Evolutionary conservation across 2,797 vertebrate genomes (phyloP).

Genomic region (Amblyopsis hoosieri): DNA sequence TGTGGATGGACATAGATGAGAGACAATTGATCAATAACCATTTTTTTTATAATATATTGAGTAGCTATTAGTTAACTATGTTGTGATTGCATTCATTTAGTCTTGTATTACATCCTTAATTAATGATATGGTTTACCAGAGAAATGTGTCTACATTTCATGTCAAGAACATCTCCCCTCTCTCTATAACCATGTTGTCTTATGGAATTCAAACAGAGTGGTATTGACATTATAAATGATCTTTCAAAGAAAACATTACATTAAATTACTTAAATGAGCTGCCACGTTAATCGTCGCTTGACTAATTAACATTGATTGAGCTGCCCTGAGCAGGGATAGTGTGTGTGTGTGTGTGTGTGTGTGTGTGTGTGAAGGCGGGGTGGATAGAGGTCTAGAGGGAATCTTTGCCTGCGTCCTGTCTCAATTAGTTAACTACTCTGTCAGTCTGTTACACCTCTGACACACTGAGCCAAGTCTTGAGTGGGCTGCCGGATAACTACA

Average conservation of each 20-base stretch:
- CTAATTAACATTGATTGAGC: constrained; percentile 87
- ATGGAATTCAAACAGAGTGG: constrained; percentile 87
- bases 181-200: constrained; percentile 78
- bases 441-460: constrained; percentile 72
- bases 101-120: constrained; percentile 35
- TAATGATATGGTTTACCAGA: constrained; percentile 15
- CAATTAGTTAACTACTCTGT: constrained; percentile 77
- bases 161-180: constrained; percentile 31
- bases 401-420: constrained; percentile 68
- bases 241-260: constrained; percentile 87
- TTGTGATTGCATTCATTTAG: constrained; percentile 34
- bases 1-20: too few species aligned
- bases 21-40: too few species aligned
- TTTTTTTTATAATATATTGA: too few species aligned
- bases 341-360: constrained; percentile 36
- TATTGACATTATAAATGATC: constrained; percentile 89
- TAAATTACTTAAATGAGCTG: constrained; percentile 89
- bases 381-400: constrained; percentile 52
- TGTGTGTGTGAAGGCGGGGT: constrained; percentile 22
- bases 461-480: constrained; percentile 55
- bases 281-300: constrained; percentile 87
- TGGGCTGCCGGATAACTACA: constrained; percentile 60
- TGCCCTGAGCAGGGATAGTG: constrained; percentile 70
- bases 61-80: constrained; percentile 11
- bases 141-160: constrained; percentile 14